Conservation (phyloP, 1,140 invertebrate genomes). For the Aphelenchoides fujianensis region DNA sequence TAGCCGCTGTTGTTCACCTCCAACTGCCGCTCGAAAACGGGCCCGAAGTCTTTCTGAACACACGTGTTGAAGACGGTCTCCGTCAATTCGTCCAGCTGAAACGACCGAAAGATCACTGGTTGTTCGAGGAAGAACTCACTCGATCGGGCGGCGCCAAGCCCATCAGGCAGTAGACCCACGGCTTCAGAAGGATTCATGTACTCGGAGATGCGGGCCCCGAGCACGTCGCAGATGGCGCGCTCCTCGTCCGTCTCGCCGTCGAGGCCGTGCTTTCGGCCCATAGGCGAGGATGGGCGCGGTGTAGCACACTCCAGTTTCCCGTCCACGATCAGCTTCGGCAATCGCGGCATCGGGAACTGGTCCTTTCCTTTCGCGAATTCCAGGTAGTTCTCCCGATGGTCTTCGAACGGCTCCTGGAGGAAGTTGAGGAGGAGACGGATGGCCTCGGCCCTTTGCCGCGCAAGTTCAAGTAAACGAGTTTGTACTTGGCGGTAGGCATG, state of each 20-base stretch:
- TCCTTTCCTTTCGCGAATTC: conserved; percentile 46
- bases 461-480: conserved; percentile 43
- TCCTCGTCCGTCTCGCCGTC: conserved; percentile 44
- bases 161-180: conserved; percentile 43
- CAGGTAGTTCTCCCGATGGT: conserved; percentile 42
- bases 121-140: conserved; percentile 17
- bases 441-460: conserved; percentile 40
- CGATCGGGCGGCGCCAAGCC: conserved; percentile 41
- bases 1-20: conserved; percentile 45
- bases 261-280: conserved; percentile 42
- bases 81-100: conserved; percentile 36
- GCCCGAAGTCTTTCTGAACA: conserved; percentile 37
- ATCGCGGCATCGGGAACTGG: conserved; percentile 39
- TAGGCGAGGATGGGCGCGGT: conserved; percentile 36
- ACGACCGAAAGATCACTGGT: not conserved
- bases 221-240: conserved; percentile 37
- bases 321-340: conserved; percentile 39
- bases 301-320: conserved; percentile 38
- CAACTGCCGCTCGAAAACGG: conserved; percentile 43
- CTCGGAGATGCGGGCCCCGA: conserved; percentile 44
- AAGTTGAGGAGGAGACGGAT: conserved; percentile 40
- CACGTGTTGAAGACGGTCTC: conserved; percentile 40
- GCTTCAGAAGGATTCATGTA: conserved; percentile 40
- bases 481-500: conserved; percentile 45
- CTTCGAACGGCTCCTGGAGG: conserved; percentile 45